Percentiles rank a stretch among this genome's conserved stretches.
Evolutionary conservation across 2,888 invertebrate genomes (phyloP).

Genomic region (Drosophila fungiperda): DNA sequence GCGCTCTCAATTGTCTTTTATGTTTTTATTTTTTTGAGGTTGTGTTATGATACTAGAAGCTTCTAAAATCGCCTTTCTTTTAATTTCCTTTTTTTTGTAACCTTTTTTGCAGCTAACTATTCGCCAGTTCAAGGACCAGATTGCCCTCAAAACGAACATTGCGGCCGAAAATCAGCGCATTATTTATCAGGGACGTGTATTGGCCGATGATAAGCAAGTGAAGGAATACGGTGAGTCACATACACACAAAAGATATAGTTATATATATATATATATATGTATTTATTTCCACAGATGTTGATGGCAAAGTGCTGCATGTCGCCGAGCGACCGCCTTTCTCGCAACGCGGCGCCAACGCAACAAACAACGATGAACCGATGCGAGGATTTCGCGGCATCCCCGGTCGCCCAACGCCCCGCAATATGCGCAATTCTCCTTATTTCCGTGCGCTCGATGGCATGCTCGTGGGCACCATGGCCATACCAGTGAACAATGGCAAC

Average conservation of each 20-base stretch:
- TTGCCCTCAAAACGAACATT: conserved; percentile 91
- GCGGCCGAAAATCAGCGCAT: conserved; percentile 93
- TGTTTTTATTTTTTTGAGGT: conserved; percentile 47
- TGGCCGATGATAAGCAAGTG: conserved; percentile 94
- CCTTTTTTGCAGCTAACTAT: conserved; percentile 89
- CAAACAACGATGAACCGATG: conserved; percentile 69
- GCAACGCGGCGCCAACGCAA: conserved; percentile 76
- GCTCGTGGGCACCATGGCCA: conserved; percentile 85
- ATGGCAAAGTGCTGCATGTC: conserved; percentile 96
- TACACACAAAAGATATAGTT: not conserved
- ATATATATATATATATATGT: not conserved
- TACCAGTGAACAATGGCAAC: conserved; percentile 81
- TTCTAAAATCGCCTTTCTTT: conserved; percentile 23
- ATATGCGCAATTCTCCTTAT: conserved; percentile 83
- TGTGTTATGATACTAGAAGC: conserved; percentile 46
- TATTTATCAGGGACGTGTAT: conserved; percentile 97
- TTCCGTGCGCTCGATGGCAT: conserved; percentile 84
- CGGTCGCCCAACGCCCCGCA: conserved; percentile 70
- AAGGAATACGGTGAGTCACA: conserved; percentile 91
- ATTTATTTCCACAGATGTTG: conserved; percentile 88
- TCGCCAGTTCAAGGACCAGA: conserved; percentile 91
- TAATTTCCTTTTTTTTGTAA: not conserved
- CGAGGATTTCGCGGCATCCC: conserved; percentile 84
- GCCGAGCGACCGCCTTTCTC: conserved; percentile 94
- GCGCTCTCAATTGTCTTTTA: not conserved